Evolutionary conservation across 2,888 invertebrate genomes (phyloP), one percentile per base, ranked within the genome.

Genomic region (Catocala fraxini): DNA sequence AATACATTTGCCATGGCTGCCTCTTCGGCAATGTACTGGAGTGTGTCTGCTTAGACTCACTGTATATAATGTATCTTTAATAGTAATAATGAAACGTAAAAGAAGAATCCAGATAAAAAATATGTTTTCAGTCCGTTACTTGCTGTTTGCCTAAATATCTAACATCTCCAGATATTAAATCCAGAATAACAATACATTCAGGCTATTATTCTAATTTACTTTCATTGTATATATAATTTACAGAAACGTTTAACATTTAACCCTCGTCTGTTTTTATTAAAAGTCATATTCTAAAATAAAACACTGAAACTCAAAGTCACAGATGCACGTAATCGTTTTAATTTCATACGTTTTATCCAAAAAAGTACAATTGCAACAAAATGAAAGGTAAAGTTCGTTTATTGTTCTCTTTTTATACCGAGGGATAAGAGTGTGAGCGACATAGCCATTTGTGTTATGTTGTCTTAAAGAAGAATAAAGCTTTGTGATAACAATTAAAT

Each of bases 401-500:
- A 45, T 57, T 41, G 42, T 45, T 47, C 0, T 33, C 10, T 55
- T 55, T 59, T 59, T 58, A 45, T 61, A 25, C 46, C 11, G 12
- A 51, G 46, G 11, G 45, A 12, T 54, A 35, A 47, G 51, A 45
- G 13, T 39, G 47, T 56, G 58, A 10, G 46, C 42, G n/a, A 53
- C 59, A 63, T 39, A 47, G 42, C 39, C 51, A 48, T 56, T 63
- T 47, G 47, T 35, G 56, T 61, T 35, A 69, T 48, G 52, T 54
- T 66, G 54, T 59, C 52, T 51, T 47, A 46, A 11, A 6, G 47
- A 43, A 13, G 41, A 53, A 12, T 9, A 47, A 55, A 66, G 48
- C 64, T 70, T 66, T 55, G 59, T 41, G 6, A 51, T 53, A 48
- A 51, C 61, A 60, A 55, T 72, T 62, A 61, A 42, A 45, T 33